These are phyloP conservation scores for Cantharis flavilabris DNA, from an alignment of 2,888 invertebrate genomes.

Conservation along the genomic window DNA sequence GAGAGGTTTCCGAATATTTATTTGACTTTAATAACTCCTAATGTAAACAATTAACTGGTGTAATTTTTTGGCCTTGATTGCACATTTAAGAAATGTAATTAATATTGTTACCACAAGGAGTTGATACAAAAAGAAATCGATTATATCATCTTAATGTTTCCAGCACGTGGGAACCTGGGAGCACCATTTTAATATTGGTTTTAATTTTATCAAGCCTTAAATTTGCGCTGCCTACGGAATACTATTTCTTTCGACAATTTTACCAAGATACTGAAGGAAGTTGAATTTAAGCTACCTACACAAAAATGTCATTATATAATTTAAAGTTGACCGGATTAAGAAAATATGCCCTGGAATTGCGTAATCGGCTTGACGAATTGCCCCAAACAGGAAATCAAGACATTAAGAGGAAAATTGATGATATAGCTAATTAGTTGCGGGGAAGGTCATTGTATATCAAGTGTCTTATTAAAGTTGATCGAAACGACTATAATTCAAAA, in stretches of 20 bases:
- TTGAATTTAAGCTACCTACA: constrained; percentile 9
- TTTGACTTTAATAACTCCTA: too few relatives aligned
- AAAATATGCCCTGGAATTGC: constrained; percentile 1
- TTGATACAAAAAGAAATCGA: background rate
- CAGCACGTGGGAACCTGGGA: background rate
- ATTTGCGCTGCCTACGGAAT: background rate
- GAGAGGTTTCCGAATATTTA: too few relatives aligned
- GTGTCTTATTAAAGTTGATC: background rate
- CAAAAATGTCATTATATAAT: background rate
- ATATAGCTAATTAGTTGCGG: background rate
- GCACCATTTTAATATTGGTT: background rate
- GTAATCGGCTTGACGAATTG: constrained; percentile 9
- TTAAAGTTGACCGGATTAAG: background rate
- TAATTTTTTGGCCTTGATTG: background rate
- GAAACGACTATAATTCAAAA: background rate
- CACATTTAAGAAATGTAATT: background rate
- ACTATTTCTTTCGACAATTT: background rate
- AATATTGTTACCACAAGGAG: background rate
- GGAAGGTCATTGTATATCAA: background rate
- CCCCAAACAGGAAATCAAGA: constrained; percentile 18
- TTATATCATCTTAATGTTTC: background rate
- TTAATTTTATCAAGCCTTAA: background rate
- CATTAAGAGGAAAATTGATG: constrained; percentile 9
- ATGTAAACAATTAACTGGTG: background rate
- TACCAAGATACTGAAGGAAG: constrained; percentile 8